Evolutionary conservation across 2,888 invertebrate species (phyloP), one percentile per base, ranked within the genome.

Genomic region (Therioaphis trifolii): DNA sequence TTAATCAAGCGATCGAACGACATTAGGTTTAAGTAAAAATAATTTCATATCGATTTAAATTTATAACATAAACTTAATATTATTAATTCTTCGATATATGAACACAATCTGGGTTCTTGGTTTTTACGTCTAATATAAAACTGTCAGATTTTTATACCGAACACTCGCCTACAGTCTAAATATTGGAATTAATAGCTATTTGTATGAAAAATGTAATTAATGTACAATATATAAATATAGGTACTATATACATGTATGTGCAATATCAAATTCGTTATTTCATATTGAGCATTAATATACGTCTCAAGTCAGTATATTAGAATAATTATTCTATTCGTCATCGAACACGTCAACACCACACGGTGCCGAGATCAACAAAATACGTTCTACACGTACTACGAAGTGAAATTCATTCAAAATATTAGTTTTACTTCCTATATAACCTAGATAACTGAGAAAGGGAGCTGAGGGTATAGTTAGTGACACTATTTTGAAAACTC

Each of bases 81-180:
- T 27, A 27, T 46, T 46, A 27, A 27, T 11, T 69, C 43, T 46
- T 24, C 18, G 43, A 71, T 24, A 46, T 71, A 71, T 71, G 69
- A 71, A 71, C 69, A 71, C 69, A 71, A 71, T n/a, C 24, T 27
- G 69, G 69, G 14, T 46, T 43, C 24, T 69, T n/a, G 11, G 24
- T 21, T 68, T 66, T 68, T 40, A 71, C 24, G 27, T 27, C 21
- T 11, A 24, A 46, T 69, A 71, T 15, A 69, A 69, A 69, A 69
- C n/a, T 15, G 40, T 46, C 46, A 18, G 15, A 46, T 27, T 46
- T 46, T 71, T 27, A 71, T 46, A 43, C 24, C 46, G 15, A 71
- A 71, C 69, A 46, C 69, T 71, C 46, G 2, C 43, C 46, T 71
- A 46, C 43, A 46, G 27, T 71, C 69, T 71, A 71, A 71, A 71